phyloP scores from a whole-genome alignment of 2,888 invertebrate genomes.

The Glyphotaelius pellucidus region DNA sequence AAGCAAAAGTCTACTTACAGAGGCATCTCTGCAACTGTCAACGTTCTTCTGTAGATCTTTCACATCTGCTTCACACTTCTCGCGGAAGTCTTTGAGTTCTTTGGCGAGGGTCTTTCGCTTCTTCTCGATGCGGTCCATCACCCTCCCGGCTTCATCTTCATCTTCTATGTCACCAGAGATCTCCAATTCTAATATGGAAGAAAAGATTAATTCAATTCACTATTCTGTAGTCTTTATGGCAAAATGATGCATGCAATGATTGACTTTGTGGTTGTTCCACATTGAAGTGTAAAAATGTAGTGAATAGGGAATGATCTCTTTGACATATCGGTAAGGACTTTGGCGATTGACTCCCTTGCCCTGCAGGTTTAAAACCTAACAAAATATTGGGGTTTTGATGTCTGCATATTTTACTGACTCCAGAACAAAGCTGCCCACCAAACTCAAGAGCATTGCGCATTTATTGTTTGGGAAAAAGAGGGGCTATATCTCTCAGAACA shows the following conservation, averaged over 20 bases:
- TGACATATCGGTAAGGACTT: not conserved
- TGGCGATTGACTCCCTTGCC: not conserved
- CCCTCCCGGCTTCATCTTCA: constrained; percentile 50
- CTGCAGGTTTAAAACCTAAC: not conserved
- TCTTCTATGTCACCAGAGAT: constrained; percentile 54
- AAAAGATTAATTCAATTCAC: constrained; percentile 37
- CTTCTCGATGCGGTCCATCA: constrained; percentile 49
- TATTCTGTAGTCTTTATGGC: not conserved
- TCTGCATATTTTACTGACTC: no score
- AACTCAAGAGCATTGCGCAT: no score
- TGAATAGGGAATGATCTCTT: not conserved
- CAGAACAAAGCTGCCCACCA: no score
- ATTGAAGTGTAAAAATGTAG: not conserved
- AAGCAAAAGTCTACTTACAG: not conserved
- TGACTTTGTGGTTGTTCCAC: not conserved
- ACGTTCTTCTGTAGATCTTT: constrained; percentile 72
- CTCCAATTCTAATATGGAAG: constrained; percentile 52
- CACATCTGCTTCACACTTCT: constrained; percentile 72
- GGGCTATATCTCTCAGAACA: no score
- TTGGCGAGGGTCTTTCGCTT: constrained; percentile 64
- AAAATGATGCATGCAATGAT: not conserved
- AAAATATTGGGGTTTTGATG: not conserved
- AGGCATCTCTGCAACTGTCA: constrained; percentile 72
- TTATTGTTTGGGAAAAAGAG: no score
- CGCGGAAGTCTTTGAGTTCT: constrained; percentile 71